Evolutionary conservation across 2,797 vertebrate species (phyloP).

Genomic region (Aphelocoma californica): DNA sequence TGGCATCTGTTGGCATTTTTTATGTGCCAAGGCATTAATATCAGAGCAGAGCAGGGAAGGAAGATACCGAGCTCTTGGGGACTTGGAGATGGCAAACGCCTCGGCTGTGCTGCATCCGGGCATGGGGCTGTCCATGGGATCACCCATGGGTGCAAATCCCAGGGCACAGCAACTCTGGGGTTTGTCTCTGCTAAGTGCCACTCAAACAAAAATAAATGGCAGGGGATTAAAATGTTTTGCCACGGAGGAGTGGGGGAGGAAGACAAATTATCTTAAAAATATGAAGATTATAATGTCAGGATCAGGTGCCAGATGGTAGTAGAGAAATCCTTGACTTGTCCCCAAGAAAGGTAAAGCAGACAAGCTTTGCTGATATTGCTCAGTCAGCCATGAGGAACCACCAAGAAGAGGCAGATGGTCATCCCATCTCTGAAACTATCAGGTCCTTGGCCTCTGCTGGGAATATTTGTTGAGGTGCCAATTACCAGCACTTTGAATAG

Average conservation of each 20-base stretch:
- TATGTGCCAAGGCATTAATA: slow-evolving; percentile 56
- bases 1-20: slow-evolving; percentile 74
- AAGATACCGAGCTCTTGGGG: slow-evolving; percentile 12
- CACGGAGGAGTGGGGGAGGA: background rate
- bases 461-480: slow-evolving; percentile 44
- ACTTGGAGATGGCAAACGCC: background rate
- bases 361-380: slow-evolving; percentile 48
- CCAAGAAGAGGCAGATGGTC: slow-evolving; percentile 67
- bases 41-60: slow-evolving; percentile 5
- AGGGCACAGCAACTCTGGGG: background rate
- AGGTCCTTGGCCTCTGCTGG: slow-evolving; percentile 53
- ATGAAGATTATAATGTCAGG: background rate
- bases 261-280: background rate
- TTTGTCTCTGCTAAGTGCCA: background rate
- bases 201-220: background rate
- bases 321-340: slow-evolving; percentile 52
- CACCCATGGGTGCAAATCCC: background rate
- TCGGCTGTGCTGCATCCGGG: background rate
- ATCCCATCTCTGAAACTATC: slow-evolving; percentile 16
- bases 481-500: background rate
- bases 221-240: background rate
- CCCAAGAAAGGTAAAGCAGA: slow-evolving; percentile 49
- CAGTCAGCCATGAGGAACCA: slow-evolving; percentile 48
- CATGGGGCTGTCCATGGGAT: background rate
- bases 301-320: slow-evolving; percentile 30